Base-by-base conservation (phyloP, 2,113 vertebrate genomes). In the Microcebus murinus region DNA sequence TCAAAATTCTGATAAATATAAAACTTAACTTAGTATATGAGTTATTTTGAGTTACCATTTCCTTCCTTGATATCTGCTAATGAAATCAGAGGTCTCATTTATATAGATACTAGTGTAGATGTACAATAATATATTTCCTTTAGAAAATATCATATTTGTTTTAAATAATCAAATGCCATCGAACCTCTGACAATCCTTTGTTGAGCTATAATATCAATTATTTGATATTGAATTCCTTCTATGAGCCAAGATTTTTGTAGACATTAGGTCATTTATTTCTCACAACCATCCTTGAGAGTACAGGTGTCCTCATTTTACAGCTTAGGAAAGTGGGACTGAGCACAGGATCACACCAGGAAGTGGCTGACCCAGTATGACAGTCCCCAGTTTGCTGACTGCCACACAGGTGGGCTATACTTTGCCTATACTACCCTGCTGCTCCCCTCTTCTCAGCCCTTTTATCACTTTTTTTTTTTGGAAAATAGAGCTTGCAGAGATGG, bases 61-160 rank as follows among this genome's bases (percentile, higher is more conserved):
- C n/a, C 67, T 94, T 96, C 20, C 20, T 84, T 55, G 7, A 52
- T 52, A 87, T n/a, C 52, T 34, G 25, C 6, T 86, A 76, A 94
- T 88, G 36, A 95, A 95, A 94, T 87, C 42, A 77, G 36, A 71
- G 34, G 45, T 57, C 73, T 89, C 11, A 73, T 70, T 95, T 91
- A 79, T 73, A 36, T 67, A 81, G 50, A 82, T 83, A 74, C 55
- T 71, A 94, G 79, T 42, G 10, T 67, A 83, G 25, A 42, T 81
- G 87, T 89, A 61, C 23, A 86, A 87, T 15, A 84, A 23, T 85
- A 80, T 68, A 77, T 77, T 96, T 96, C 68, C 61, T 95, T 97
- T 39, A 91, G 31, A 48, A 86, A 86, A 94, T 34, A 34, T 15
- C 61, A 7, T 14, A 71, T 94, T 95, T 94, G 59, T 68, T 94